Conservation (phyloP, 2,888 invertebrate species). For the Ophraella communa region DNA sequence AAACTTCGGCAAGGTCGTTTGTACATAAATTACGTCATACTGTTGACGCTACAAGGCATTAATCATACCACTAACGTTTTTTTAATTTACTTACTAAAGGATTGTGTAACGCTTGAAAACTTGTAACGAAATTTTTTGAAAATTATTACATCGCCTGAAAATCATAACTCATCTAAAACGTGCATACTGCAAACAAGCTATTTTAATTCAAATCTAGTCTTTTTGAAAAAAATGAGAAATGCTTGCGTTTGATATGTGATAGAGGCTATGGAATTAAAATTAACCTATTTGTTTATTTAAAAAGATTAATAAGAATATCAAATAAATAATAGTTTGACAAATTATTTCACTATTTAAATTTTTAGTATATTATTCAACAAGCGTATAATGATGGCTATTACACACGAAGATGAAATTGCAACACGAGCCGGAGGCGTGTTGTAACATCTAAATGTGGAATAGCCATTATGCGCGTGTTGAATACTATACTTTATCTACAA, state of each 20-base stretch:
- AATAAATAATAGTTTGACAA: too few relatives aligned
- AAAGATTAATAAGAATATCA: too few relatives aligned
- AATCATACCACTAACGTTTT: conserved; percentile 28
- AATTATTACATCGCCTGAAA: conserved; percentile 21
- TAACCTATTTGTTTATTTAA: too few relatives aligned
- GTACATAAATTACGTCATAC: conserved; percentile 27
- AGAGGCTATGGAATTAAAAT: too few relatives aligned
- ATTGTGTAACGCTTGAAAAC: conserved; percentile 24
- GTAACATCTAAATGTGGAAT: too few relatives aligned
- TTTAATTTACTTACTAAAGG: conserved; percentile 29
- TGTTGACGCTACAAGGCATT: conserved; percentile 24
- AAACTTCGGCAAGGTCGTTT: conserved; percentile 21
- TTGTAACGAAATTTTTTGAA: conserved; percentile 22
- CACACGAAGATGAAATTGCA: too few relatives aligned
- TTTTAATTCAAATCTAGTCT: neutral
- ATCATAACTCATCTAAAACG: conserved; percentile 16
- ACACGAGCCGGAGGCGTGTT: too few relatives aligned
- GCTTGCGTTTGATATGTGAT: neutral
- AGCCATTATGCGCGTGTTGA: too few relatives aligned
- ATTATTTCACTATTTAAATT: too few relatives aligned
- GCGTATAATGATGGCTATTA: too few relatives aligned
- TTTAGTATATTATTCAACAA: too few relatives aligned
- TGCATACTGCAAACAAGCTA: conserved; percentile 2
- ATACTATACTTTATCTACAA: too few relatives aligned
- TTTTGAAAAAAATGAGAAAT: neutral